Conservation (phyloP, 2,888 invertebrate genomes). For the Mallateleia sp. region DNA sequence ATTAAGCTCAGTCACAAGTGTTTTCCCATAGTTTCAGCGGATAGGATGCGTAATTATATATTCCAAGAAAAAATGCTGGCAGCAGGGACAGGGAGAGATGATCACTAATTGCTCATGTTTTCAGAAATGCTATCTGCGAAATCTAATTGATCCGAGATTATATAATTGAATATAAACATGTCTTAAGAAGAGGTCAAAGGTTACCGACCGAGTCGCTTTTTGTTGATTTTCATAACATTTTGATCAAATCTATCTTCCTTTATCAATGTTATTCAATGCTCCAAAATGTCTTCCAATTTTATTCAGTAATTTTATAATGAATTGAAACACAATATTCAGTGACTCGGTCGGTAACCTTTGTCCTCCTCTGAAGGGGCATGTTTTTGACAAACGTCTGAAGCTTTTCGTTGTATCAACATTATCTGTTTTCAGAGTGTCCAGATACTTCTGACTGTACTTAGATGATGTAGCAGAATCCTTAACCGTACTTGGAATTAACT, state of each 20-base stretch:
- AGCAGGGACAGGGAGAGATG: neutral
- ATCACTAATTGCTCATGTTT: neutral
- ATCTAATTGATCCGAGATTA: too few species aligned
- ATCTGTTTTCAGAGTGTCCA: conserved; percentile 13
- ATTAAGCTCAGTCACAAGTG: conserved; percentile 36
- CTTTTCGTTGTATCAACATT: conserved; percentile 9
- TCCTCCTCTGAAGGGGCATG: too few species aligned
- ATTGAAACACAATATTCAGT: too few species aligned
- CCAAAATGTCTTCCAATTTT: too few species aligned
- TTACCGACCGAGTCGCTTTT: too few species aligned
- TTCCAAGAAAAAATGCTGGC: conserved; percentile 11
- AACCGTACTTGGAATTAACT: conserved; percentile 22
- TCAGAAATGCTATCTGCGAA: neutral
- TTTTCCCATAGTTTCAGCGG: conserved; percentile 43
- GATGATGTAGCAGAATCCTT: conserved; percentile 42
- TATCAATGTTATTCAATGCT: too few species aligned
- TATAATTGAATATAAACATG: too few species aligned
- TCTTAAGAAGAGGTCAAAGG: too few species aligned
- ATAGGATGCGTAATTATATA: conserved; percentile 29
- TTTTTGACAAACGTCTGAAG: neutral
- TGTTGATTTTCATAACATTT: too few species aligned
- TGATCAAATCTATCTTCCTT: too few species aligned
- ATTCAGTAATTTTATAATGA: too few species aligned
- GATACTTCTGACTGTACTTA: conserved; percentile 6
- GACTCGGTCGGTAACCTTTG: too few species aligned